Conservation (phyloP, 64 coral and sea anemone species). For the Acropora tenuis region DNA sequence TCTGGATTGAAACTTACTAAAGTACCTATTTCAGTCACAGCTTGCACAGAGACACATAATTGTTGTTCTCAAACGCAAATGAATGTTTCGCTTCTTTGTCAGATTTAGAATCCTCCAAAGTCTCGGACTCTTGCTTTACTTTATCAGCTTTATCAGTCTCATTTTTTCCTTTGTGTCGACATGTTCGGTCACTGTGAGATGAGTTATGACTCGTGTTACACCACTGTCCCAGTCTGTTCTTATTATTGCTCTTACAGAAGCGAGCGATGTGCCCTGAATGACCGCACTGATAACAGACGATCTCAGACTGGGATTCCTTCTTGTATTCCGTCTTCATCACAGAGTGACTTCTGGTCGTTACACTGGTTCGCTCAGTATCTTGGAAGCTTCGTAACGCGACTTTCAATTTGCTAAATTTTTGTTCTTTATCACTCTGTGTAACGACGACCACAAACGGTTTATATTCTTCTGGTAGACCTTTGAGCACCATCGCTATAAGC, state of each 20-base stretch:
- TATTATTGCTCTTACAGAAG: background rate
- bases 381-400: background rate
- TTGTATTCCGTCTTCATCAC: too few relatives aligned
- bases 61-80: slow-evolving; percentile 38
- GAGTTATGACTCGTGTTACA: slow-evolving; percentile 19
- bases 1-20: slow-evolving; percentile 20
- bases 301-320: too few relatives aligned
- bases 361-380: slow-evolving; percentile 15
- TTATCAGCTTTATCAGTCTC: slow-evolving; percentile 16
- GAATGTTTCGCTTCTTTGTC: background rate
- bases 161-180: background rate
- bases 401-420: slow-evolving; percentile 36
- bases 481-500: too few relatives aligned
- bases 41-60: slow-evolving; percentile 60
- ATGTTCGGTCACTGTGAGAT: slow-evolving; percentile 7
- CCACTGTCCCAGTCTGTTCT: slow-evolving; percentile 5
- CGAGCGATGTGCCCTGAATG: too few relatives aligned
- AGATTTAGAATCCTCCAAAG: too few relatives aligned
- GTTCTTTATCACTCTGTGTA: background rate
- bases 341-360: background rate
- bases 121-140: slow-evolving; percentile 19
- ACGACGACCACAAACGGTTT: too few relatives aligned
- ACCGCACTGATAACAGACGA: too few relatives aligned
- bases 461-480: too few relatives aligned
- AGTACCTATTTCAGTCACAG: slow-evolving; percentile 62